Percentiles rank a stretch among this genome's conserved stretches.
phyloP scores from a whole-genome alignment of 2,113 vertebrate species.

The Epinephelus moara region DNA sequence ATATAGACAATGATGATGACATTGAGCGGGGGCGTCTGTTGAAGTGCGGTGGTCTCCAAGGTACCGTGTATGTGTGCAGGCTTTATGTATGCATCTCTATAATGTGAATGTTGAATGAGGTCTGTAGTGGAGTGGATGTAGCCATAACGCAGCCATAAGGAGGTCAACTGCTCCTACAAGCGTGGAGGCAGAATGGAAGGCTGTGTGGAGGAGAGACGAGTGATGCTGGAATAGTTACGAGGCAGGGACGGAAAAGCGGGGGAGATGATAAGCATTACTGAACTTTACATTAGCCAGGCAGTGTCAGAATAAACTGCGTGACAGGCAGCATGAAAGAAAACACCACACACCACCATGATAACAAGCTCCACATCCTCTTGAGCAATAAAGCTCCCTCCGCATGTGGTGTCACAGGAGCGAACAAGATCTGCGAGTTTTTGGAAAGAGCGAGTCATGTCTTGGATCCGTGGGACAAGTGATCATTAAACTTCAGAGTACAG shows the following conservation, averaged over 20 bases:
- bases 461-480: neutral
- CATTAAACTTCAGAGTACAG: neutral
- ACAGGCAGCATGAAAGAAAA: slow-evolving; percentile 32
- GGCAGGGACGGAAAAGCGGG: neutral
- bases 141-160: slow-evolving; percentile 20
- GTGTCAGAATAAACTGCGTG: slow-evolving; percentile 34
- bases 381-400: slow-evolving; percentile 23
- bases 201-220: slow-evolving; percentile 31
- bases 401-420: slow-evolving; percentile 25
- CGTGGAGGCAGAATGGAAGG: slow-evolving; percentile 20
- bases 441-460: slow-evolving; percentile 29
- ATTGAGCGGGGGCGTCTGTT: slow-evolving; percentile 20
- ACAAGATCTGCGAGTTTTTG: neutral
- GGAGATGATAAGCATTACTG: slow-evolving; percentile 41
- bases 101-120: neutral
- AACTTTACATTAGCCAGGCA: slow-evolving; percentile 45
- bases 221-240: slow-evolving; percentile 37
- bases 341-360: slow-evolving; percentile 16
- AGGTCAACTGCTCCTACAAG: slow-evolving; percentile 16
- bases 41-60: slow-evolving; percentile 27
- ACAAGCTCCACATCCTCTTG: slow-evolving; percentile 31
- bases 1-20: slow-evolving; percentile 62
- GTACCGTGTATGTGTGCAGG: neutral
- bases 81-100: slow-evolving; percentile 7
- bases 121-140: slow-evolving; percentile 9